phyloP scores from a whole-genome alignment of 1,140 invertebrate species.

The Neelides sp. region DNA sequence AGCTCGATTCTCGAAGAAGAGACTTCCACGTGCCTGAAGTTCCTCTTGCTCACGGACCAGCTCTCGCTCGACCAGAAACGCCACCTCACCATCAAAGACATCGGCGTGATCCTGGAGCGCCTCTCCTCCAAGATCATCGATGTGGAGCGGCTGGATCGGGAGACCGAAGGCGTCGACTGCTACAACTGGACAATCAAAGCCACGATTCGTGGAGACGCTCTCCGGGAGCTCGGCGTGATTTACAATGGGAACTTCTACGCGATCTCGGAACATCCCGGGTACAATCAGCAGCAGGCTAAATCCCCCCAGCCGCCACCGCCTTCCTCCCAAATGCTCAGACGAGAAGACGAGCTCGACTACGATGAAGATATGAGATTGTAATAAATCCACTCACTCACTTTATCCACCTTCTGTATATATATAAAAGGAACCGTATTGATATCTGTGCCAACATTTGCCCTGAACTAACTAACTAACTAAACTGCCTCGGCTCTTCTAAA shows the following conservation, averaged over 20 bases:
- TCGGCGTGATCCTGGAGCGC: constrained; percentile 82
- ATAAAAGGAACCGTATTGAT: not conserved
- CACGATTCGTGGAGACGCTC: constrained; percentile 74
- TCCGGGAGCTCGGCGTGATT: constrained; percentile 78
- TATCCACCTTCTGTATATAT: constrained; percentile 1
- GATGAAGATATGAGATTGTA: constrained; percentile 27
- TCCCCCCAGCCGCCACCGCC: constrained; percentile 10
- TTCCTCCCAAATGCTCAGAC: constrained; percentile 12
- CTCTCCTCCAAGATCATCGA: constrained; percentile 84
- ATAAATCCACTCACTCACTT: constrained; percentile 8
- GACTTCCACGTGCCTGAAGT: constrained; percentile 73
- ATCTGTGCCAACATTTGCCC: not conserved
- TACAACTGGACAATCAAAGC: constrained; percentile 91
- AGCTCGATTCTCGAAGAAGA: constrained; percentile 69
- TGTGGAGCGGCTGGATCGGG: constrained; percentile 76
- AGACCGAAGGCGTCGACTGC: constrained; percentile 78
- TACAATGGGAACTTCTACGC: constrained; percentile 92
- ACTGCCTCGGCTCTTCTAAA: not conserved
- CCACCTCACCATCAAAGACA: constrained; percentile 83
- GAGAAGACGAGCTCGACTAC: constrained; percentile 22
- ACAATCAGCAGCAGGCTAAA: constrained; percentile 34
- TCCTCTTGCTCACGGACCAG: constrained; percentile 81
- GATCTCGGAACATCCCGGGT: constrained; percentile 83
- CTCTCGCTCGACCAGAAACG: constrained; percentile 78
- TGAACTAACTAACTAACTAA: not conserved